phyloP scores from a whole-genome alignment of 2,888 invertebrate genomes.

The Mesochorus sp. region DNA sequence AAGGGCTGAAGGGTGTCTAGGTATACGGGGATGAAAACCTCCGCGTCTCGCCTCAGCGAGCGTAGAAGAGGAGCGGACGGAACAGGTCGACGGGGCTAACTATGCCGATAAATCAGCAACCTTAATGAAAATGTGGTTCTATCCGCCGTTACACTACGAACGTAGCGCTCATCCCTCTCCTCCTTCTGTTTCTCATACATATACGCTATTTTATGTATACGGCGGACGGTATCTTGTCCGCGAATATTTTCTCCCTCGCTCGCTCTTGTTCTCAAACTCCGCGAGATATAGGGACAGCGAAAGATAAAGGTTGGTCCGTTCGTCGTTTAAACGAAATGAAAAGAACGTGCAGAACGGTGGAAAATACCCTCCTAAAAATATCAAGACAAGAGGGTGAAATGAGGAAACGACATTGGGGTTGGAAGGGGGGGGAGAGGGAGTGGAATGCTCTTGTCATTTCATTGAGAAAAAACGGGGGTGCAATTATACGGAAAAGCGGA shows the following conservation, averaged over 20 bases:
- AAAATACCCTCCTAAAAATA: conserved; percentile 74
- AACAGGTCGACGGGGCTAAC: conserved; percentile 73
- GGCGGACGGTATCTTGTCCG: conserved; percentile 42
- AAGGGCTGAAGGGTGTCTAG: conserved; percentile 38
- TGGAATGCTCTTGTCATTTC: conserved; percentile 44
- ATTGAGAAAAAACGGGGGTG: conserved; percentile 51
- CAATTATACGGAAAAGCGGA: conserved; percentile 55
- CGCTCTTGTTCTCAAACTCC: conserved; percentile 36
- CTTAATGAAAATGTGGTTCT: conserved; percentile 77
- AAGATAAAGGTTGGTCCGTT: conserved; percentile 42
- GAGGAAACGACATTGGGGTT: too few relatives aligned
- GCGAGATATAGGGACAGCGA: too few relatives aligned
- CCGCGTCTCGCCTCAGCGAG: conserved; percentile 28
- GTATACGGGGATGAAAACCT: conserved; percentile 25
- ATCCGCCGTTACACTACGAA: conserved; percentile 69
- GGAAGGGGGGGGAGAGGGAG: conserved; percentile 33
- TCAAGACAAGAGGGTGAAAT: conserved; percentile 75
- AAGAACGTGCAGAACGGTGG: conserved; percentile 68
- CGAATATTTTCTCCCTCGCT: conserved; percentile 33
- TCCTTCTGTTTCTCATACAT: conserved; percentile 28
- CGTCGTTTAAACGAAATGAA: conserved; percentile 68
- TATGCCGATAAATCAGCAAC: conserved; percentile 75
- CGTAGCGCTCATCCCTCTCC: conserved; percentile 55
- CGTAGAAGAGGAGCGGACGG: conserved; percentile 63
- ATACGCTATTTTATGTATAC: conserved; percentile 23